A percentile compares a stretch with the other conserved stretches of the same genome.
Conservation (phyloP, 2,797 vertebrate genomes). For the Philypnodon macrostomus region DNA sequence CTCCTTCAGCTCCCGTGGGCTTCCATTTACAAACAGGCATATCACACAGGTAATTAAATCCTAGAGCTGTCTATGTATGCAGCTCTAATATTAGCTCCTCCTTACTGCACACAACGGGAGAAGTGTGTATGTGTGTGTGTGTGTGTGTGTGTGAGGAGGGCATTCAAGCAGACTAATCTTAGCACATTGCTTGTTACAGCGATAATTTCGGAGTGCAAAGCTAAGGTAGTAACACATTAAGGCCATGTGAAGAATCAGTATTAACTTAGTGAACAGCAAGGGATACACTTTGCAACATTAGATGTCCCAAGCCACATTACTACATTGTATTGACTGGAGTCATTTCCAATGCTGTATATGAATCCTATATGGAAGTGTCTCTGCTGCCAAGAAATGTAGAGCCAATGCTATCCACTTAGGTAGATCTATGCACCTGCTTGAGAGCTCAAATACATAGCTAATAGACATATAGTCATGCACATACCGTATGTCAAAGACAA, state of each 20-base stretch:
- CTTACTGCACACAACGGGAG: conserved; percentile 15
- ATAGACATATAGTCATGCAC: too few relatives aligned
- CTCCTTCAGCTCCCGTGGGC: background rate
- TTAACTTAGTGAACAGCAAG: conserved; percentile 1
- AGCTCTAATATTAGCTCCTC: conserved; percentile 58
- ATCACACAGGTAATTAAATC: conserved; percentile 67
- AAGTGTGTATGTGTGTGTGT: background rate
- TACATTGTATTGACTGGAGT: conserved; percentile 3
- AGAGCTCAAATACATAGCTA: too few relatives aligned
- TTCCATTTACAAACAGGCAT: conserved; percentile 24
- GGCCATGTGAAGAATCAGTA: too few relatives aligned
- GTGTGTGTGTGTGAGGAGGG: conserved; percentile 1
- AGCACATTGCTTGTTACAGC: conserved; percentile 52
- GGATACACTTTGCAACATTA: conserved; percentile 7
- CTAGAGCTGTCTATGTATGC: conserved; percentile 28
- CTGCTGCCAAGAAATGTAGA: conserved; percentile 25
- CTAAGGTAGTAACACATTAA: conserved; percentile 19
- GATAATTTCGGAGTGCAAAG: conserved; percentile 38
- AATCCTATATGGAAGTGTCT: conserved; percentile 18
- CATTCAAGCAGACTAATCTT: conserved; percentile 69
- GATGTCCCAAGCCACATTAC: background rate
- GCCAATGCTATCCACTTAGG: too few relatives aligned
- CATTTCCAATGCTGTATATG: conserved; percentile 8
- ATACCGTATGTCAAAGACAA: too few relatives aligned
- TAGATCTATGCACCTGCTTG: too few relatives aligned